Percentiles rank a stretch among this genome's conserved stretches.
Conservation (phyloP, 37 sponge, comb jelly and placozoan genomes). For the Crambe crambe region DNA sequence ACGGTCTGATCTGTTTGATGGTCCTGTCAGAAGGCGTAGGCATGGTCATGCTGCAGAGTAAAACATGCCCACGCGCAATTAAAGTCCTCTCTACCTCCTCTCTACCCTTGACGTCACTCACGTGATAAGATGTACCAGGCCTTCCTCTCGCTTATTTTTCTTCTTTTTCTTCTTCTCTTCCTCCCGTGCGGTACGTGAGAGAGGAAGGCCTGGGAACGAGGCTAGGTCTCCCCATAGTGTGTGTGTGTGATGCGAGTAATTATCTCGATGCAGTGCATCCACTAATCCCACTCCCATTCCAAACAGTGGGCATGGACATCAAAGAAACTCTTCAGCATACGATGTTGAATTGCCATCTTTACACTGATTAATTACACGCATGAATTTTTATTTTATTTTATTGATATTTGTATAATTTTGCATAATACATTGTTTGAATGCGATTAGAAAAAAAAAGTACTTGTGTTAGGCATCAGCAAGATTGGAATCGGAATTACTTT, state of each 20-base stretch:
- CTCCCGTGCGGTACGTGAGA: too few relatives aligned
- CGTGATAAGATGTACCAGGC: too few relatives aligned
- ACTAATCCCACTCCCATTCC: not conserved
- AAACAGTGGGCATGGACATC: not conserved
- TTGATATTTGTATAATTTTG: not conserved
- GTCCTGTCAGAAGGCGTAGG: too few relatives aligned
- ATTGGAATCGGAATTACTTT: not conserved
- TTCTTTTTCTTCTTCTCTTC: too few relatives aligned
- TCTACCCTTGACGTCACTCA: too few relatives aligned
- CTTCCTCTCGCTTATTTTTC: too few relatives aligned
- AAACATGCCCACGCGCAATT: too few relatives aligned
- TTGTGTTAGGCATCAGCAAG: not conserved
- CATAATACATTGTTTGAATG: not conserved
- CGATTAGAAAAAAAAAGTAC: not conserved
- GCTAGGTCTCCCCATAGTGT: too few relatives aligned
- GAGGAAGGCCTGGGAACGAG: too few relatives aligned
- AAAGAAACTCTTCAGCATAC: conserved; percentile 23
- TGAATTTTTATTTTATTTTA: not conserved
- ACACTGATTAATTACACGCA: conserved; percentile 2
- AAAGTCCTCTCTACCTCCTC: too few relatives aligned
- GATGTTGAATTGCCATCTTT: conserved; percentile 43
- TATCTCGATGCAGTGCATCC: not conserved
- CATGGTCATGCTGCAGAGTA: too few relatives aligned
- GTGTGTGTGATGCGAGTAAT: not conserved
- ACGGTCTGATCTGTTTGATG: too few relatives aligned